Base-by-base conservation (phyloP, 2,888 invertebrate species). In the Thymelicus lineola region DNA sequence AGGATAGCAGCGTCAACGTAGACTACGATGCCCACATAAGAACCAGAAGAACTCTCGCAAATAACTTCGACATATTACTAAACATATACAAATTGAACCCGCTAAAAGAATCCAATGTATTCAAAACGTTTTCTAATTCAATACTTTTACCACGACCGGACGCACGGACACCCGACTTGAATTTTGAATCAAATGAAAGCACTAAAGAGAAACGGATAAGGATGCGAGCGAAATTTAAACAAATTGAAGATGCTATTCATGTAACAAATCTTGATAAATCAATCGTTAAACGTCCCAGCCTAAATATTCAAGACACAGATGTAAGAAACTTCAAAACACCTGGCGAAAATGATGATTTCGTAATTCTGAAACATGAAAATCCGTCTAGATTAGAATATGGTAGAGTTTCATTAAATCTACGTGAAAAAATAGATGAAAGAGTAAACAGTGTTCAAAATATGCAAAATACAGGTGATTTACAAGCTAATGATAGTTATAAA, bases 71-170 rank as follows among this genome's bases (percentile, higher is more conserved):
- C 42, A 76, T 86, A 0, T 73, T 90, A 48, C 75, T 91, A 0
- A 85, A 83, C 35, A 77, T 91, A 55, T 90, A 88, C 73, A 90
- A 90, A 84, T 76, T 86, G 75, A 89, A 89, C 74, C 90, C 90
- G 50, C 78, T 91, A 66, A 85, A 78, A 75, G 76, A 77, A 38
- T 91, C 89, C 6, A 80, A 84, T 66, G 76, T 90, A 70, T 91
- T 81, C 75, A 82, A 84, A 79, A 75, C 78, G 48, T 89, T 88
- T 79, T 82, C 86, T 67, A 82, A 85, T 71, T 77, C 77, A 68
- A 73, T 87, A 50, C 79, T 90, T 66, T 70, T 80, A 74, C 78
- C 83, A 70, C 79, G 78, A 65, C 78, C 76, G 76, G 79, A 74
- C 46, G 76, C 73, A 5, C 72, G 53, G 61, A 62, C 62, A 15